Percentiles rank a stretch among this genome's conserved stretches.
Evolutionary conservation across 2,888 invertebrate genomes (phyloP).

Genomic region (Toxonevra muliebris): DNA sequence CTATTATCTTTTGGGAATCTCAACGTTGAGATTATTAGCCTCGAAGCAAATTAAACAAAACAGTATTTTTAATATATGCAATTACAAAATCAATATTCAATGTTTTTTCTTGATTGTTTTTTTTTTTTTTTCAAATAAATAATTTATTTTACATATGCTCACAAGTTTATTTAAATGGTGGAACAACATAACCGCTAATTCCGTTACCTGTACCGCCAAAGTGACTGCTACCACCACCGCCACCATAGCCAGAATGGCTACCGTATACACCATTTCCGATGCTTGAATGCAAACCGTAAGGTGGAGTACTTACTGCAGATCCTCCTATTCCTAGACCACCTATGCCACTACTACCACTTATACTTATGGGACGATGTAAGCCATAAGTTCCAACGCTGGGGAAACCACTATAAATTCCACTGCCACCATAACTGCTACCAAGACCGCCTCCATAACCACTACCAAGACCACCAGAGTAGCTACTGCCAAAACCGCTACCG

Average conservation of each 20-base stretch:
- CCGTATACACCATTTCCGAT: too few relatives aligned
- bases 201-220: neutral
- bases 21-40: neutral
- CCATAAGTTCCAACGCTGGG: slow-evolving; percentile 16
- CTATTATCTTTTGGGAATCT: neutral
- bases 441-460: slow-evolving; percentile 31
- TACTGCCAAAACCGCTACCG: slow-evolving; percentile 34
- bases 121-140: neutral
- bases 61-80: neutral
- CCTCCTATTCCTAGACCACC: neutral
- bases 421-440: slow-evolving; percentile 9
- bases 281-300: too few relatives aligned
- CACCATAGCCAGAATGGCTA: slow-evolving; percentile 1
- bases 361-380: neutral
- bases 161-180: neutral
- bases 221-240: slow-evolving; percentile 13
- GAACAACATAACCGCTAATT: slow-evolving; percentile 1
- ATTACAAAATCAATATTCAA: neutral
- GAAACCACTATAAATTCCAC: slow-evolving; percentile 14
- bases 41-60: neutral
- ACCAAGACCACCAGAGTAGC: slow-evolving; percentile 37
- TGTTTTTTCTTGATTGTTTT: too few relatives aligned
- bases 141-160: neutral
- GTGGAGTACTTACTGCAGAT: too few relatives aligned
- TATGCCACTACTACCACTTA: neutral